Conservation (phyloP, 2,888 invertebrate species). For the Drosophila aldrichi region DNA sequence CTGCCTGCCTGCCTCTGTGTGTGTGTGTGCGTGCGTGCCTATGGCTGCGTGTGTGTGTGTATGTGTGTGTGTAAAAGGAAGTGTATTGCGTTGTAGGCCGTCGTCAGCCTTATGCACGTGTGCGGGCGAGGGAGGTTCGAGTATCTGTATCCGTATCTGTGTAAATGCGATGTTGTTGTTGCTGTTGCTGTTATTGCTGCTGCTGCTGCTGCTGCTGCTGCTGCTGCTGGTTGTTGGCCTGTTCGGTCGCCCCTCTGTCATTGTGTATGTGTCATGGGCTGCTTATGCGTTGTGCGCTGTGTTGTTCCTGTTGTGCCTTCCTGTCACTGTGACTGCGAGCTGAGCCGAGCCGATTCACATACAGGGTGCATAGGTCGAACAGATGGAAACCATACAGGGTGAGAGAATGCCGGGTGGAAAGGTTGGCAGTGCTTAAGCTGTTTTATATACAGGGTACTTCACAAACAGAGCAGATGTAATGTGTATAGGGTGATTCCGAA, state of each 20-base stretch:
- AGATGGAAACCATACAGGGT: constrained; percentile 17
- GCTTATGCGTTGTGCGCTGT: constrained; percentile 63
- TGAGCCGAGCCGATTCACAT: constrained; percentile 21
- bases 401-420: not conserved
- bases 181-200: constrained; percentile 15
- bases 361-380: constrained; percentile 42
- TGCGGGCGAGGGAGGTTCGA: constrained; percentile 72
- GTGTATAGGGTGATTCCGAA: not conserved
- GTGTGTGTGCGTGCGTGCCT: not conserved
- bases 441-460: not conserved
- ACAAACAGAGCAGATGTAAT: not conserved
- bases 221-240: constrained; percentile 53
- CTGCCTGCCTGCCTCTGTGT: constrained; percentile 13
- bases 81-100: constrained; percentile 80
- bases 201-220: constrained; percentile 36
- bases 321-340: constrained; percentile 63
- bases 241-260: constrained; percentile 52
- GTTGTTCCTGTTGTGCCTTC: constrained; percentile 67
- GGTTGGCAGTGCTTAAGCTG: not conserved
- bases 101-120: constrained; percentile 66
- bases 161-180: constrained; percentile 67
- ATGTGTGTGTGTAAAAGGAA: constrained; percentile 71
- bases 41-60: not conserved
- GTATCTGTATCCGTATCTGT: constrained; percentile 82
- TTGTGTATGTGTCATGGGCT: constrained; percentile 61